These are phyloP conservation scores for Mermis nigrescens DNA, from an alignment of 2,888 invertebrate species.

Conservation along the genomic window DNA sequence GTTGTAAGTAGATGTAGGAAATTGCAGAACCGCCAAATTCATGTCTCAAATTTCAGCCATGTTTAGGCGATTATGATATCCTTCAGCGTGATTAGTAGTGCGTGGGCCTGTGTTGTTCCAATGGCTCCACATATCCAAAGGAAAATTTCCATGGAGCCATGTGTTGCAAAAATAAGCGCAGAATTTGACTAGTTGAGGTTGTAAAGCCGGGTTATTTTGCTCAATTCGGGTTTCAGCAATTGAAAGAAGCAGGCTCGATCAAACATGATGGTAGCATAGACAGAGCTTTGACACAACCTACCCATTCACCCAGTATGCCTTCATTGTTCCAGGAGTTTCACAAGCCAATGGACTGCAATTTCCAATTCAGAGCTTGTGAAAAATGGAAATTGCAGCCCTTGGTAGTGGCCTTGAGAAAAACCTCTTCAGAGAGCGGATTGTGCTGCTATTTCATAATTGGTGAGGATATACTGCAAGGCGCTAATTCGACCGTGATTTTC, in stretches of 20 bases:
- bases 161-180: background rate
- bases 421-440: background rate
- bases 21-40: background rate
- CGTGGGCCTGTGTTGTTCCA: constrained; percentile 3
- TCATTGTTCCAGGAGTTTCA: background rate
- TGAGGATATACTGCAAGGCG: background rate
- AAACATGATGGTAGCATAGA: background rate
- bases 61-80: constrained; percentile 2
- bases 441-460: constrained; percentile 2
- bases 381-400: constrained; percentile 5
- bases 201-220: background rate
- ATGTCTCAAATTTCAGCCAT: background rate
- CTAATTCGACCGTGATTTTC: background rate
- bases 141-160: background rate
- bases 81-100: constrained; percentile 3
- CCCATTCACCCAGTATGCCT: background rate
- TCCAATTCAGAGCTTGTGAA: background rate
- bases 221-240: background rate
- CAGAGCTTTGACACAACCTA: background rate
- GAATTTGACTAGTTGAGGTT: background rate
- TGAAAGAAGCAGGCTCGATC: background rate
- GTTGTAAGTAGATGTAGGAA: background rate
- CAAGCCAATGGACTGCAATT: background rate
- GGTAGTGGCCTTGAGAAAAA: background rate
- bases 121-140: background rate